These are phyloP conservation scores for Brachyopa scutellaris DNA, from an alignment of 2,888 invertebrate genomes.

Conservation along the genomic window DNA sequence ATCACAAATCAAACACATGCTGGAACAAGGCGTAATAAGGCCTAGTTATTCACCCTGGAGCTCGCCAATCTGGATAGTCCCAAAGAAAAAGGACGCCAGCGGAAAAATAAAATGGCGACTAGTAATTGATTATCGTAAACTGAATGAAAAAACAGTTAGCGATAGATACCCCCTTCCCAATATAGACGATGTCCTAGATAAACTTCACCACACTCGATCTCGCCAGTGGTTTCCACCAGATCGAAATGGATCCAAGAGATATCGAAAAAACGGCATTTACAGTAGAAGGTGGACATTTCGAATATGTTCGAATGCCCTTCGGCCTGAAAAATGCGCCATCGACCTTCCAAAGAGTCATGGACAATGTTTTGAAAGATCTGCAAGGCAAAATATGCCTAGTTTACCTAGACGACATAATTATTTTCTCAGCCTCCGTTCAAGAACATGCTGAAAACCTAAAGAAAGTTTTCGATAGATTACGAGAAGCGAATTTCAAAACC, in stretches of 20 bases:
- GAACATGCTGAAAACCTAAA: neutral
- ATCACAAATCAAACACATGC: conserved; percentile 30
- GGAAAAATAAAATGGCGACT: conserved; percentile 15
- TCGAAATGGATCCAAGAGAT: neutral
- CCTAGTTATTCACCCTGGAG: conserved; percentile 20
- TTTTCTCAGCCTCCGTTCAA: neutral
- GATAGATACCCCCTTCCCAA: conserved; percentile 23
- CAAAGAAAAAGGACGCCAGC: conserved; percentile 5
- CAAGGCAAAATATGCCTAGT: neutral
- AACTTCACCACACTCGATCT: conserved; percentile 24
- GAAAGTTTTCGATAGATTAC: neutral
- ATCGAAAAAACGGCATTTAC: conserved; percentile 68
- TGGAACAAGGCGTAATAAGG: conserved; percentile 25
- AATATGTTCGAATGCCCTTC: conserved; percentile 51
- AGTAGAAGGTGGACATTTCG: conserved; percentile 47
- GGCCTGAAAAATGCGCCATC: too few species aligned
- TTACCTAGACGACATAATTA: conserved; percentile 2
- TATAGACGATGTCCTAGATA: conserved; percentile 7
- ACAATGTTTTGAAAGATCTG: too few species aligned
- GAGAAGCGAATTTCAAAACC: neutral
- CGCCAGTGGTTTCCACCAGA: conserved; percentile 17
- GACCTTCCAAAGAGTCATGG: too few species aligned
- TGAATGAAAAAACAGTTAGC: conserved; percentile 19
- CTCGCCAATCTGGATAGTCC: conserved; percentile 17
- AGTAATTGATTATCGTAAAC: conserved; percentile 30